These are phyloP conservation scores for Parasteatoda tepidariorum DNA, from an alignment of 1,140 invertebrate genomes.

Conservation along the genomic window DNA sequence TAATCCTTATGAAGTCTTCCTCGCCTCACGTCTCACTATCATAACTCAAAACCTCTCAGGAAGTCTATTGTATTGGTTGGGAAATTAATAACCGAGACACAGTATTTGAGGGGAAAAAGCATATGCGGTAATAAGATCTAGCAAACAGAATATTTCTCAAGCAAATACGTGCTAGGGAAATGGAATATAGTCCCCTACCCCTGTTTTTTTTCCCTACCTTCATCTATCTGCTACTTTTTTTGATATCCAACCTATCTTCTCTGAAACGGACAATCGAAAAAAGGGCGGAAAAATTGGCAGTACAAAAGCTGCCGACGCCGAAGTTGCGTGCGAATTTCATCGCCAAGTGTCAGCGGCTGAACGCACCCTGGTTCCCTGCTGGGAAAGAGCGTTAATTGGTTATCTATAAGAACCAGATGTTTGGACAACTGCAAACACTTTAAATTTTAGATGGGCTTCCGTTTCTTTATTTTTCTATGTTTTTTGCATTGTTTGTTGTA, in stretches of 20 bases:
- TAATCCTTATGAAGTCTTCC: background rate
- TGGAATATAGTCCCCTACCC: background rate
- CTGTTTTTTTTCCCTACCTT: background rate
- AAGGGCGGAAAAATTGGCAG: background rate
- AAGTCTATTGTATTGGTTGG: background rate
- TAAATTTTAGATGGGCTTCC: background rate
- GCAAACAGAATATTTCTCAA: background rate
- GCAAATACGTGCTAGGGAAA: background rate
- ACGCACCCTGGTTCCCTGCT: background rate
- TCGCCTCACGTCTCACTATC: background rate
- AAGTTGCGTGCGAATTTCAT: background rate
- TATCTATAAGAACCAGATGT: background rate
- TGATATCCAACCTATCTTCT: too few relatives aligned
- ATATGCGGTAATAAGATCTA: background rate
- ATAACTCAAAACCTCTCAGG: background rate
- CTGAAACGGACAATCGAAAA: background rate
- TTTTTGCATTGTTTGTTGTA: too few relatives aligned
- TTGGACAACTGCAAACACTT: background rate
- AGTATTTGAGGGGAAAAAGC: background rate
- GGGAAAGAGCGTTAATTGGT: background rate
- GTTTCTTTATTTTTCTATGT: too few relatives aligned
- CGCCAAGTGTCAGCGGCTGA: background rate
- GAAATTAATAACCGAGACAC: background rate
- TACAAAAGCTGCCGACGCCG: background rate
- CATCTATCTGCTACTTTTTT: background rate